Evolutionary conservation across 2,113 vertebrate genomes (phyloP), one percentile per base, ranked within the genome.

Genomic region (Dipodomys stephensi): DNA sequence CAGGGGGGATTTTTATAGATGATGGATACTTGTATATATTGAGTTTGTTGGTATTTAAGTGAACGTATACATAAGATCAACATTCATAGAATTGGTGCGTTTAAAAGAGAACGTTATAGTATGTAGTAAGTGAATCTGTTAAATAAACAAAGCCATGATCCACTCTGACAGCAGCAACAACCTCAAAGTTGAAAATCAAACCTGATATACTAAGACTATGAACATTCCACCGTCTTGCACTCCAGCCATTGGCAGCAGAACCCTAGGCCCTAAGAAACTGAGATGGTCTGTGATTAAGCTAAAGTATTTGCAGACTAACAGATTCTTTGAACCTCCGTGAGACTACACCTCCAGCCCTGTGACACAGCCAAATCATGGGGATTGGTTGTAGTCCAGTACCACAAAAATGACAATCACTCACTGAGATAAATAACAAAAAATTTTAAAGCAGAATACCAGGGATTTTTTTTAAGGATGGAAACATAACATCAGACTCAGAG

Each of bases 381-480:
- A 91, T 67, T 84, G 95, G 96, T 30, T 95, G 60, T 73, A 79
- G 79, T 94, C 94, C 96, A 96, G 88, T 78, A 97, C 97, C 97
- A 96, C 97, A 97, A 97, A 90, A 95, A 97, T 97, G 92, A 97
- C 87, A 94, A 91, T 89, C 88, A 97, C 95, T 93, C 95, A 81
- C 91, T 91, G 93, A 97, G 95, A 97, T 96, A 97, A 96, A 97
- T 96, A 96, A 87, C 91, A 92, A 92, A 95, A 79, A 22, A 76
- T 90, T 95, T 88, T 44, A 96, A 95, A 92, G 95, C 67, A 95
- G 86, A 96, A 83, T 96, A 94, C 96, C 91, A 62, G 22, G 53
- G 53, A 69, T 87, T 88, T 95, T 95, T 96, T 88, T 89, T 93
- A 95, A 96, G 88, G 72, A 91, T 96, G 88, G 88, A 97, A 95